Conservation (phyloP, 2,888 invertebrate species). For the Dryocosmus kuriphilus region DNA sequence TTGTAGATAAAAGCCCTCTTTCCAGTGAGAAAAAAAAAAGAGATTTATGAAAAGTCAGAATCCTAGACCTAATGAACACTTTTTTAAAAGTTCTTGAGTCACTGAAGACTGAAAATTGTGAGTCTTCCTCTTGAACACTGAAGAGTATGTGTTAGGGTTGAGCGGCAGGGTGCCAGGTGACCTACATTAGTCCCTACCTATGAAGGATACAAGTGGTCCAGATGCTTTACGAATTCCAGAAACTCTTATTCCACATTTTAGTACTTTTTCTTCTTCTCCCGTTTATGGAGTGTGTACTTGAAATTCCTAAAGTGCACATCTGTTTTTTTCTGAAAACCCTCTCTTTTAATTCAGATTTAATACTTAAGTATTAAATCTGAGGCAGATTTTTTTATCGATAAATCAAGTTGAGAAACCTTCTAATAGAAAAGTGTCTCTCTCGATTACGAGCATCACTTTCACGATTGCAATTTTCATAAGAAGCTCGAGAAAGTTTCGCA, state of each 20-base stretch:
- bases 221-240: conserved; percentile 1
- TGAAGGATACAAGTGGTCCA: background rate
- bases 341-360: no score
- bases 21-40: no score
- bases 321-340: background rate
- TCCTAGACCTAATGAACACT: background rate
- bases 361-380: no score
- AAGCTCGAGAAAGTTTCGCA: conserved; percentile 35
- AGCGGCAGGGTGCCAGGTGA: conserved; percentile 2
- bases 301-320: background rate
- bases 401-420: background rate
- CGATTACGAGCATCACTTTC: conserved; percentile 29
- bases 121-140: background rate
- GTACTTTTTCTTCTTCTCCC: background rate
- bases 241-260: conserved; percentile 20
- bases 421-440: background rate
- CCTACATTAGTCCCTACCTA: conserved; percentile 22
- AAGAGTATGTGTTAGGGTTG: background rate
- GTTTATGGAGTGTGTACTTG: conserved; percentile 9
- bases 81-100: background rate
- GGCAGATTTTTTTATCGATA: background rate
- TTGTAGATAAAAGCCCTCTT: no score
- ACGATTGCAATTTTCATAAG: conserved; percentile 28
- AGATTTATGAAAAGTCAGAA: background rate
- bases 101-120: conserved; percentile 15